Evolutionary conservation across 2,797 vertebrate species (phyloP).

Genomic region (Manis pentadactyla): DNA sequence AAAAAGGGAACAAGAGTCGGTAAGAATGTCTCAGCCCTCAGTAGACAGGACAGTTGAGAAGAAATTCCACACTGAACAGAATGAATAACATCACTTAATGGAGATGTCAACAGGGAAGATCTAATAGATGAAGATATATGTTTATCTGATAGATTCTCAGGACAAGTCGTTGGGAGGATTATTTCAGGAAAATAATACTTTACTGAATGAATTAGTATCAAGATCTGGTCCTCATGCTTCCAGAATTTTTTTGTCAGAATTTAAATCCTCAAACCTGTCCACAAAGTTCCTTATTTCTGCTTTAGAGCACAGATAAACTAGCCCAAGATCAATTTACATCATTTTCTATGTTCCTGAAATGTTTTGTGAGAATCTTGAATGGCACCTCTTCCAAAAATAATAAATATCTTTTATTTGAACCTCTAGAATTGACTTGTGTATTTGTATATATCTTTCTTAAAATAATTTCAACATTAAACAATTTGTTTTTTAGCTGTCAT

Average conservation of each 20-base stretch:
- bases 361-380: not conserved
- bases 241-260: not conserved
- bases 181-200: conserved; percentile 1
- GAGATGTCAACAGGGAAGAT: not conserved
- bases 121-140: not conserved
- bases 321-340: not conserved
- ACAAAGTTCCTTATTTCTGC: not conserved
- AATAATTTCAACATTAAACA: not conserved
- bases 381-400: not conserved
- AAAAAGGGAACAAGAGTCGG: not conserved
- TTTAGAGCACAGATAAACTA: not conserved
- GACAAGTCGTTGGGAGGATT: not conserved
- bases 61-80: not conserved
- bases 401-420: not conserved
- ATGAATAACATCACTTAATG: not conserved
- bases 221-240: not conserved
- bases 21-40: not conserved
- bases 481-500: not conserved
- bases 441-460: not conserved
- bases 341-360: not conserved
- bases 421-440: not conserved
- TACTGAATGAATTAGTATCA: not conserved
- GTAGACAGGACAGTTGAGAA: not conserved
- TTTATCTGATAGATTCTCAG: not conserved
- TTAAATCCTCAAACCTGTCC: not conserved